A percentile compares a stretch with the other conserved stretches of the same genome.
Conservation (phyloP, 1,140 invertebrate genomes). For the Papilio machaon region DNA sequence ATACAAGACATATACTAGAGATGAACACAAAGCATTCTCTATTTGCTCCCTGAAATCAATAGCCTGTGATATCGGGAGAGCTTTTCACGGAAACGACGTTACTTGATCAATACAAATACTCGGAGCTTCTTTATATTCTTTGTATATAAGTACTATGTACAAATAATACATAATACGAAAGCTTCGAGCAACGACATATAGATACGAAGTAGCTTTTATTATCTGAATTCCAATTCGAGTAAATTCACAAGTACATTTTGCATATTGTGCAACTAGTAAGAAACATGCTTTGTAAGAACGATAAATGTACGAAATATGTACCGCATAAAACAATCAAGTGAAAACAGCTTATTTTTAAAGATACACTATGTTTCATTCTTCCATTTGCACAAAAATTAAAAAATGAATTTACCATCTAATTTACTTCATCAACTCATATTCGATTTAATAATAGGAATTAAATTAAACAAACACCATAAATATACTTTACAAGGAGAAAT, state of each 20-base stretch:
- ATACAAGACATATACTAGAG: not conserved
- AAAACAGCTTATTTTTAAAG: too few relatives aligned
- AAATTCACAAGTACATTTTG: not conserved
- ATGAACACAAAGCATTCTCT: constrained; percentile 13
- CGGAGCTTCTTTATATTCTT: not conserved
- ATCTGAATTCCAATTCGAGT: not conserved
- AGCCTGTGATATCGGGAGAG: not conserved
- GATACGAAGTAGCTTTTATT: constrained; percentile 18
- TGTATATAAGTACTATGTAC: not conserved
- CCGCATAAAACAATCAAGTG: too few relatives aligned
- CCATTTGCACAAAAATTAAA: too few relatives aligned
- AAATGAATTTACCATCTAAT: too few relatives aligned
- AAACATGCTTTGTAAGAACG: not conserved
- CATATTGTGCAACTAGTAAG: constrained; percentile 10
- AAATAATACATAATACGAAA: not conserved
- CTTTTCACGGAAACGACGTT: constrained; percentile 8
- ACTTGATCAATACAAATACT: constrained; percentile 25
- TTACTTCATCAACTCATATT: too few relatives aligned
- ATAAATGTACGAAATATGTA: too few relatives aligned
- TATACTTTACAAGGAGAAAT: too few relatives aligned
- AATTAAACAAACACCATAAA: too few relatives aligned
- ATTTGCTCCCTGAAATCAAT: not conserved
- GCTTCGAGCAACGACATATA: not conserved
- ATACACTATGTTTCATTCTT: too few relatives aligned
- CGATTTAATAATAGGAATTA: too few relatives aligned